Evolutionary conservation across 2,797 vertebrate genomes (phyloP).

Genomic region (Nannoperca australis): DNA sequence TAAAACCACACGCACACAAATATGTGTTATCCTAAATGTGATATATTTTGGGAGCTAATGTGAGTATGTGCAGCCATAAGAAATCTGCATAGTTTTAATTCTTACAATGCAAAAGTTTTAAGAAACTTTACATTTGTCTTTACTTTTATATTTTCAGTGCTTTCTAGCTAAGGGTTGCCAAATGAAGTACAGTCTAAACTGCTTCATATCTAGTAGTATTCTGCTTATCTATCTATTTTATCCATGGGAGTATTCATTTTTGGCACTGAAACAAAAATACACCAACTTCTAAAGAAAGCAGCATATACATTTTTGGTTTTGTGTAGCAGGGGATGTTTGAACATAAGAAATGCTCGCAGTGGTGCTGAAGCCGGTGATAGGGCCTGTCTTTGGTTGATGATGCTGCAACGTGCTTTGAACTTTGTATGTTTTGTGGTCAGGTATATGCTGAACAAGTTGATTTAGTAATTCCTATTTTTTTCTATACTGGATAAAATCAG

Average conservation of each 20-base stretch:
- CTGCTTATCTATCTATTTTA: not conserved
- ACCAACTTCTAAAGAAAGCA: not conserved
- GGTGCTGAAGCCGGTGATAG: constrained; percentile 8
- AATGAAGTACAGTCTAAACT: not conserved
- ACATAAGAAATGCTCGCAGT: constrained; percentile 16
- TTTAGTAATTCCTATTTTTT: constrained; percentile 33
- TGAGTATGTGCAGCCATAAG: not conserved
- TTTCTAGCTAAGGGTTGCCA: not conserved
- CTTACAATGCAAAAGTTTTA: not conserved
- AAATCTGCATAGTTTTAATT: not conserved
- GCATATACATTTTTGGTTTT: constrained; percentile 41
- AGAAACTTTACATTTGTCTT: not conserved
- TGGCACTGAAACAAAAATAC: constrained; percentile 14
- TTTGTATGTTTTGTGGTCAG: constrained; percentile 20
- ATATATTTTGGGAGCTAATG: not conserved
- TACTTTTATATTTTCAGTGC: not conserved
- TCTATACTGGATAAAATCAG: constrained; percentile 22
- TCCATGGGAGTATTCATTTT: constrained; percentile 1
- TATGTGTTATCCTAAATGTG: not conserved
- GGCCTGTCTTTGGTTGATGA: constrained; percentile 10
- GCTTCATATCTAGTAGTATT: not conserved
- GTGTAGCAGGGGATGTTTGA: constrained; percentile 22
- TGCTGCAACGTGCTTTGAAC: constrained; percentile 16
- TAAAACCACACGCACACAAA: not conserved
- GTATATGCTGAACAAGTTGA: constrained; percentile 31